Conservation (phyloP, 1,140 invertebrate species). For the Bombus polaris region DNA sequence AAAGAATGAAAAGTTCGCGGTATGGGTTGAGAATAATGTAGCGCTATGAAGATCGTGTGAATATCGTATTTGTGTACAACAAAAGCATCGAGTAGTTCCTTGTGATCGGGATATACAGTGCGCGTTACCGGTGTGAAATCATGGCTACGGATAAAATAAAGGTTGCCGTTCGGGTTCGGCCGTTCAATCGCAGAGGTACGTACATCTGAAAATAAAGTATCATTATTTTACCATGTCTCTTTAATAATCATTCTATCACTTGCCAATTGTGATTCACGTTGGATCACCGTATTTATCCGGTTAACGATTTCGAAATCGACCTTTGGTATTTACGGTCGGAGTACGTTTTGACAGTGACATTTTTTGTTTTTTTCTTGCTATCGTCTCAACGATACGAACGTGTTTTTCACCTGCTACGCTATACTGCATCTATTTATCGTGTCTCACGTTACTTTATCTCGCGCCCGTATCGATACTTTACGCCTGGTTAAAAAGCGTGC, state of each 20-base stretch:
- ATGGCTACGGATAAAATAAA: constrained; percentile 97
- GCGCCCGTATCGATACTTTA: neutral
- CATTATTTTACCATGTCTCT: neutral
- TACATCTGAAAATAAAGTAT: constrained; percentile 41
- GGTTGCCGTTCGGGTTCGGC: constrained; percentile 97
- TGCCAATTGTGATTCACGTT: neutral
- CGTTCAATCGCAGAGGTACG: constrained; percentile 97
- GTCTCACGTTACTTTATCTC: constrained; percentile 3
- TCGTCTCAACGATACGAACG: neutral
- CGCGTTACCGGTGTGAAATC: constrained; percentile 73
- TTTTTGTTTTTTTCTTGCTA: constrained; percentile 11
- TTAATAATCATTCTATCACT: neutral
- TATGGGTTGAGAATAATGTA: constrained; percentile 76
- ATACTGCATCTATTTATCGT: constrained; percentile 1
- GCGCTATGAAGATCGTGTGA: constrained; percentile 65
- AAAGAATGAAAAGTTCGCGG: constrained; percentile 71
- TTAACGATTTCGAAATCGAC: constrained; percentile 18
- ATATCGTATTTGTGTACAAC: constrained; percentile 60
- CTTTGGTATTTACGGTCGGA: neutral
- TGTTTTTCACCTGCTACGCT: constrained; percentile 1
- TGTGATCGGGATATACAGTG: constrained; percentile 67
- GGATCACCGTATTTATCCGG: neutral
- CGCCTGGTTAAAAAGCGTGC: constrained; percentile 25
- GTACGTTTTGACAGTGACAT: constrained; percentile 46
- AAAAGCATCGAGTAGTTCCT: constrained; percentile 51